Conservation (phyloP, 2,113 vertebrate genomes). For the Petroica traversi region DNA sequence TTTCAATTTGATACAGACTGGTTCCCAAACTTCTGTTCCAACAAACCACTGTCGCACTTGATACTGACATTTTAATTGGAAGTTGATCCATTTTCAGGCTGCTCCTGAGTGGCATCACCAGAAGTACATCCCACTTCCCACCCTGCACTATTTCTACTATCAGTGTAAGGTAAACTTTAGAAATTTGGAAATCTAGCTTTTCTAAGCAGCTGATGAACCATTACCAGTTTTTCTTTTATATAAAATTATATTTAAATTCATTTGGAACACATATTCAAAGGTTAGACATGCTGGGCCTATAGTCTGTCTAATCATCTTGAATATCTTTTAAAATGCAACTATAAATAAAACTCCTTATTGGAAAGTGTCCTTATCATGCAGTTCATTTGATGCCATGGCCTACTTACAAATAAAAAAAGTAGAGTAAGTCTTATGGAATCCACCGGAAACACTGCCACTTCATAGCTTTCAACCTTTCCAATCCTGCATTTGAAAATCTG, state of each 20-base stretch:
- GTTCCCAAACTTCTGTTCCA: not conserved
- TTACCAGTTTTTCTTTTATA: not conserved
- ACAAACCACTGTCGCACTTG: not conserved
- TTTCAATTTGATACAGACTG: not conserved
- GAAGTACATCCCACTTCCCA: not conserved
- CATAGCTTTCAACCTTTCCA: not conserved
- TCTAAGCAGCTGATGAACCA: not conserved
- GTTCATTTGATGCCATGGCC: not conserved
- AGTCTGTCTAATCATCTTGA: not conserved
- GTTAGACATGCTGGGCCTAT: not conserved
- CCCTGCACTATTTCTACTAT: not conserved
- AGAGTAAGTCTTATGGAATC: not conserved
- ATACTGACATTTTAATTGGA: not conserved
- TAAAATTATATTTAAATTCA: not conserved
- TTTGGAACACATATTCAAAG: not conserved
- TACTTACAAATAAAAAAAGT: not conserved
- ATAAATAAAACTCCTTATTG: not conserved
- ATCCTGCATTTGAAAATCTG: not conserved
- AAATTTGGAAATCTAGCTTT: not conserved
- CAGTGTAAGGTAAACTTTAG: not conserved
- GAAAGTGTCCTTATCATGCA: not conserved
- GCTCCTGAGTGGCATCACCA: not conserved
- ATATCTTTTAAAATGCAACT: not conserved
- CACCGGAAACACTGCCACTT: not conserved
- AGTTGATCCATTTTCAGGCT: not conserved